Percentiles rank a stretch among this genome's conserved stretches.
Evolutionary conservation across 2,888 invertebrate species (phyloP).

Genomic region (Lobophora halterata): DNA sequence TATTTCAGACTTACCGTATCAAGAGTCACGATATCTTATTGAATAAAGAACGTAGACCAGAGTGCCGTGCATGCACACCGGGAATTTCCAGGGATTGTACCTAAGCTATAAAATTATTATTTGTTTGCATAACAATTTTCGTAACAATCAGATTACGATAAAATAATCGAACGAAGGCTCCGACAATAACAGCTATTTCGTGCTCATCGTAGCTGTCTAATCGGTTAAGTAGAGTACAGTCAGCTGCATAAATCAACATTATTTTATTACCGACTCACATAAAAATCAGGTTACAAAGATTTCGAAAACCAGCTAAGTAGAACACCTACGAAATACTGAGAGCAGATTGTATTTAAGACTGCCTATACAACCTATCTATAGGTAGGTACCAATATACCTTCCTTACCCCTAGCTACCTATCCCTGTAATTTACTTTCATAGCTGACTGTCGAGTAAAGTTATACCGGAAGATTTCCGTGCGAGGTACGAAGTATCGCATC

Average conservation of each 20-base stretch:
- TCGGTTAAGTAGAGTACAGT: conserved; percentile 5
- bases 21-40: conserved; percentile 68
- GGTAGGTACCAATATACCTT: too few relatives aligned
- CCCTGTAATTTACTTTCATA: too few relatives aligned
- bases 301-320: too few relatives aligned
- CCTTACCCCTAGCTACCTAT: too few relatives aligned
- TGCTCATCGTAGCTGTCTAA: conserved; percentile 4
- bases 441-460: neutral
- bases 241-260: neutral
- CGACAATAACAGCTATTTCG: conserved; percentile 14
- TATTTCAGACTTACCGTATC: conserved; percentile 56
- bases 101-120: conserved; percentile 34
- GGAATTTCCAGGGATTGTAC: conserved; percentile 41
- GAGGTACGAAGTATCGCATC: conserved; percentile 57
- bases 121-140: conserved; percentile 39
- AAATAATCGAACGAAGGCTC: conserved; percentile 19
- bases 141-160: conserved; percentile 25
- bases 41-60: conserved; percentile 31
- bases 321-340: too few relatives aligned
- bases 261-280: too few relatives aligned
- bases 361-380: too few relatives aligned
- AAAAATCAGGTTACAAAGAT: too few relatives aligned
- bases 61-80: conserved; percentile 35
- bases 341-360: too few relatives aligned
- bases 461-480: conserved; percentile 45